These are phyloP conservation scores for Noctua pronuba DNA, from an alignment of 2,888 invertebrate species.

Conservation along the genomic window DNA sequence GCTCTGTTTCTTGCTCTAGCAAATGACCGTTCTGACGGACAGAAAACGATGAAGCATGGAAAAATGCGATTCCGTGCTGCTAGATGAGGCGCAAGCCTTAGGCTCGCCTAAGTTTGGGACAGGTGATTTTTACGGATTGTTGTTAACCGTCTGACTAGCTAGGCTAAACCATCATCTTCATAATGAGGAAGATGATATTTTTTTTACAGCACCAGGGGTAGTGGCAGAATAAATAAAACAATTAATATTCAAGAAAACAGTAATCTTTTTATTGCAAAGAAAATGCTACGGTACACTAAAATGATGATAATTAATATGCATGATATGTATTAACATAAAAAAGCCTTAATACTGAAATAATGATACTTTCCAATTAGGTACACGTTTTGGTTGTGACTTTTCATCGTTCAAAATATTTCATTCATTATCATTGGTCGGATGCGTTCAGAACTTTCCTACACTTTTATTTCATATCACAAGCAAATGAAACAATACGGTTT, in stretches of 20 bases:
- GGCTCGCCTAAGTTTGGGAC: neutral
- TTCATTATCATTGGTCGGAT: neutral
- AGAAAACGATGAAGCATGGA: neutral
- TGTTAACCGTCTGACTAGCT: neutral
- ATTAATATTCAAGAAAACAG: slow-evolving; percentile 8
- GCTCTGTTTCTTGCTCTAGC: neutral
- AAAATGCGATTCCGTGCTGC: neutral
- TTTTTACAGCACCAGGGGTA: neutral
- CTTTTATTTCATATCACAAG: neutral
- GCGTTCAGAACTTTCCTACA: neutral
- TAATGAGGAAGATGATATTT: neutral
- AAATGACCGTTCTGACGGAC: neutral
- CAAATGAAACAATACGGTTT: neutral
- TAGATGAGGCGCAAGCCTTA: neutral
- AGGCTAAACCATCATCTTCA: neutral
- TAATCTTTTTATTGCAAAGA: slow-evolving; percentile 35
- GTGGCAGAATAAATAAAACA: slow-evolving; percentile 27
- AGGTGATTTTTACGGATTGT: neutral
- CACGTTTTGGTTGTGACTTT: slow-evolving; percentile 17
- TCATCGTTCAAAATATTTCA: neutral
- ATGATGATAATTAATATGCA: slow-evolving; percentile 38
- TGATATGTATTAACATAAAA: slow-evolving; percentile 18
- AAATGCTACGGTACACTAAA: slow-evolving; percentile 37
- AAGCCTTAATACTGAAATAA: slow-evolving; percentile 54
- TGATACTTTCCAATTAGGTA: slow-evolving; percentile 18